Percentiles rank a stretch among this genome's conserved stretches.
Conservation (phyloP, 2,113 vertebrate genomes). For the Trinectes maculatus region DNA sequence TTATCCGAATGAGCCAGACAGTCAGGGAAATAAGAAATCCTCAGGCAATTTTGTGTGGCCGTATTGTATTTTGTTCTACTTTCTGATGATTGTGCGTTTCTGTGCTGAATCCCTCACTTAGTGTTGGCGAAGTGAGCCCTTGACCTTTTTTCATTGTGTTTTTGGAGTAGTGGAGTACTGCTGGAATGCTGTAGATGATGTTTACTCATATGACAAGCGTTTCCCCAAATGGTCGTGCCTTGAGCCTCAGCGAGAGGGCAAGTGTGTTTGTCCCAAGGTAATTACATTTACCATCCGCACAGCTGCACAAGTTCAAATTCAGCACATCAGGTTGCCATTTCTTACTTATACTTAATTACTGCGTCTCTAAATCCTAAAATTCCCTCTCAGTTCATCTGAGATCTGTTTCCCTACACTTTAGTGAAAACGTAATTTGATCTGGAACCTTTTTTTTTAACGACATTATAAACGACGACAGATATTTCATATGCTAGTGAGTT, state of each 20-base stretch:
- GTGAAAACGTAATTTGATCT: no score
- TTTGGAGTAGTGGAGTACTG: neutral
- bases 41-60: neutral
- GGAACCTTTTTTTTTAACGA: no score
- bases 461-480: neutral
- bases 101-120: neutral
- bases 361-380: no score
- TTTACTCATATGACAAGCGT: slow-evolving; percentile 1
- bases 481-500: neutral
- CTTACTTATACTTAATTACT: no score
- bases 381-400: no score
- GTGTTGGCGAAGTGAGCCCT: neutral
- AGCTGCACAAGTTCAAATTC: no score
- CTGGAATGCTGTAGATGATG: neutral
- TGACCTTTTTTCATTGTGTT: neutral
- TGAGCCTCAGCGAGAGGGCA: no score
- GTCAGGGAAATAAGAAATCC: neutral
- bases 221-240: neutral
- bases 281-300: no score
- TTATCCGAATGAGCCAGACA: neutral
- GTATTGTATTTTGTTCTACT: slow-evolving; percentile 9
- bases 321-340: no score
- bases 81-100: neutral
- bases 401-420: no score
- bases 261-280: neutral